Evolutionary conservation across 92 coral and sea anemone species (phyloP).

Genomic region (Porites evermanni): DNA sequence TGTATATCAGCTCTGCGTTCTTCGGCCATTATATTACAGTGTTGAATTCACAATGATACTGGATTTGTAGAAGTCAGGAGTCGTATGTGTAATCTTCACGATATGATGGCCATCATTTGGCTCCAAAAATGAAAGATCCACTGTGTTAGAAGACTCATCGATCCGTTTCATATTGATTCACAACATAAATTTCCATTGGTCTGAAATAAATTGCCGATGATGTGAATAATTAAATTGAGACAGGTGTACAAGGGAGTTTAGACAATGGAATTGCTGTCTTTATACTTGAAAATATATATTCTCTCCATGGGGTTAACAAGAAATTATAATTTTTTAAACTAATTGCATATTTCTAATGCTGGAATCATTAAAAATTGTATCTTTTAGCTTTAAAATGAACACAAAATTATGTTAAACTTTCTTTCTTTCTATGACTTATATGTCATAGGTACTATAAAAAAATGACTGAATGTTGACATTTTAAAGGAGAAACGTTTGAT

Average conservation of each 20-base stretch:
- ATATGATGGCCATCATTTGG: too few relatives aligned
- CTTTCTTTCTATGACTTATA: too few relatives aligned
- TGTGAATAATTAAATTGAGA: conserved; percentile 36
- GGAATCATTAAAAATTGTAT: too few relatives aligned
- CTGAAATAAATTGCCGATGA: background rate
- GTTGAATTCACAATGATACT: background rate
- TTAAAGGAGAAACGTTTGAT: too few relatives aligned
- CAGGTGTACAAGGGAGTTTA: conserved; percentile 31
- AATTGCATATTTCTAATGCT: background rate
- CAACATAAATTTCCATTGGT: conserved; percentile 33
- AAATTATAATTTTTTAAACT: background rate
- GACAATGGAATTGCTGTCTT: conserved; percentile 15
- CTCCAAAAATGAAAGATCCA: conserved; percentile 3
- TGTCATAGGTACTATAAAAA: too few relatives aligned
- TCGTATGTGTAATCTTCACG: background rate
- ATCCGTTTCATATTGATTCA: conserved; percentile 17
- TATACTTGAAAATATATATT: background rate
- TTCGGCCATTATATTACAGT: background rate
- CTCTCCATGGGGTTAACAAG: background rate
- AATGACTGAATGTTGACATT: too few relatives aligned
- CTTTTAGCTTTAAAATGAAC: too few relatives aligned
- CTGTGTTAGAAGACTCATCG: conserved; percentile 8
- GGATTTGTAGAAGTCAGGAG: background rate
- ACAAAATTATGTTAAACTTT: too few relatives aligned
- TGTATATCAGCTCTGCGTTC: background rate